Evolutionary conservation across 2,888 invertebrate species (phyloP).

Genomic region (Branchipolynoe longqiensis): DNA sequence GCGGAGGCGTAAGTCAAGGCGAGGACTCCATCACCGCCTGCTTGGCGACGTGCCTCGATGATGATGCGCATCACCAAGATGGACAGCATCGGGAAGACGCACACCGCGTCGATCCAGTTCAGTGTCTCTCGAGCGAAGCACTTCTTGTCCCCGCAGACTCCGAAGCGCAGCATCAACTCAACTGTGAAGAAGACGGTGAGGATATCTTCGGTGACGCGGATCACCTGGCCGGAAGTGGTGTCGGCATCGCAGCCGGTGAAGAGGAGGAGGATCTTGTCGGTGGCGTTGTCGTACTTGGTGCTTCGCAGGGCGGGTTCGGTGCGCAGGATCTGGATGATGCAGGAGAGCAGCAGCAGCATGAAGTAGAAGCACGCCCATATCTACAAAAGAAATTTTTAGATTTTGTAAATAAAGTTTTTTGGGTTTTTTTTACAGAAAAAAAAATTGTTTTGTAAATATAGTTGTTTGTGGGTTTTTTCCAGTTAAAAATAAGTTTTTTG

Average conservation of each 20-base stretch:
- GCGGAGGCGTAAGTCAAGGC: constrained; percentile 50
- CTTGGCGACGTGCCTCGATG: not conserved
- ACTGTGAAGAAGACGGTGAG: constrained; percentile 57
- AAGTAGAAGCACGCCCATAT: constrained; percentile 71
- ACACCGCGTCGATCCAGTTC: constrained; percentile 63
- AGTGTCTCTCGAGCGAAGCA: constrained; percentile 57
- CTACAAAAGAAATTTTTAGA: too few relatives aligned
- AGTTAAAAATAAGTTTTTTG: too few relatives aligned
- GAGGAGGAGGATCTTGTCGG: constrained; percentile 50
- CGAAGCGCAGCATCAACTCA: constrained; percentile 59
- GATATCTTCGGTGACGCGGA: constrained; percentile 44
- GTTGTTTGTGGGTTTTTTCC: too few relatives aligned
- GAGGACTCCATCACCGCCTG: not conserved
- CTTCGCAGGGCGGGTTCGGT: constrained; percentile 70
- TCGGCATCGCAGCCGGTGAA: constrained; percentile 34
- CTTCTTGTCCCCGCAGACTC: constrained; percentile 57
- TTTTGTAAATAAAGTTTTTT: too few relatives aligned
- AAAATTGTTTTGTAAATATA: too few relatives aligned
- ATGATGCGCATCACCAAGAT: constrained; percentile 24
- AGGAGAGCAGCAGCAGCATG: constrained; percentile 70
- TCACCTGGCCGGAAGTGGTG: constrained; percentile 29
- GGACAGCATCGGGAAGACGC: constrained; percentile 60
- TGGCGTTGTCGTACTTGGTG: constrained; percentile 51
- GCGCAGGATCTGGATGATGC: constrained; percentile 68
- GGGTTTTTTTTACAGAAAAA: too few relatives aligned